phyloP scores from a whole-genome alignment of 2,888 invertebrate genomes.

The Halictus quadricinctus region DNA sequence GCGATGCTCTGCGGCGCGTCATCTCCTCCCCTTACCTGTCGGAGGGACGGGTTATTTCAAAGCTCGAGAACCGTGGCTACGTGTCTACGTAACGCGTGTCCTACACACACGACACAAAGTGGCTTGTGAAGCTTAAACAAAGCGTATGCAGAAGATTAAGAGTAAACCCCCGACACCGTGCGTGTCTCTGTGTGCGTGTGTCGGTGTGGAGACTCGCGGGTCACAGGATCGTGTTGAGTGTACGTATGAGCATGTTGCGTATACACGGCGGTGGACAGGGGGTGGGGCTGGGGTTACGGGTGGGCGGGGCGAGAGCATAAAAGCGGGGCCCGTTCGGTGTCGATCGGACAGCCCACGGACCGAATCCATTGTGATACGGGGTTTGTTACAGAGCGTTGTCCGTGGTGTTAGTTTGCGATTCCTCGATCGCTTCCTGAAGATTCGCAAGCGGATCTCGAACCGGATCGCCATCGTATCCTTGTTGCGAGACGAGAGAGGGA shows the following conservation, averaged over 20 bases:
- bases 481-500: neutral
- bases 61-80: constrained; percentile 50
- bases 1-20: constrained; percentile 19
- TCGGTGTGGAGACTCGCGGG: neutral
- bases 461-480: neutral
- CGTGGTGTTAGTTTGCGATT: neutral
- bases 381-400: neutral
- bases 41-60: constrained; percentile 5
- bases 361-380: neutral
- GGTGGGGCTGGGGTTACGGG: neutral
- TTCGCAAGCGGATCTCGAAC: neutral
- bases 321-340: neutral
- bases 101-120: constrained; percentile 26
- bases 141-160: constrained; percentile 50
- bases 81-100: constrained; percentile 29
- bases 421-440: neutral
- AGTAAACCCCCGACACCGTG: constrained; percentile 14
- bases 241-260: neutral
- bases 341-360: neutral
- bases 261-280: neutral
- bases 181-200: neutral
- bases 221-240: neutral
- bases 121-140: constrained; percentile 44
- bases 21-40: constrained; percentile 38
- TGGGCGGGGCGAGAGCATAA: neutral